These are phyloP conservation scores for Toxotes lorentzi DNA, from an alignment of 2,797 vertebrate genomes.

Conservation along the genomic window DNA sequence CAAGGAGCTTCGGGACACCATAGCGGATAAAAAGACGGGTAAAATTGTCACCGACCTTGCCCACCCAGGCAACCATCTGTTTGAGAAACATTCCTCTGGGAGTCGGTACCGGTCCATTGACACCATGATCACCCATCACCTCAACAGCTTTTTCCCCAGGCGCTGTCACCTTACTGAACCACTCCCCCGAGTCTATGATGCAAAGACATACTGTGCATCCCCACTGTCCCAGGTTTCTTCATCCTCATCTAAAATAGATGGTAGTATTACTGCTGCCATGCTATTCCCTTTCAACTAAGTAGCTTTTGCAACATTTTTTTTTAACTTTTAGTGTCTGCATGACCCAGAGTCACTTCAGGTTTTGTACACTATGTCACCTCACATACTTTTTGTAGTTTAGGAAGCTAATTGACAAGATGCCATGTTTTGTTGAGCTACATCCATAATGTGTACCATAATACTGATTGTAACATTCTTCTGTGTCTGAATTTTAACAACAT, in stretches of 20 bases:
- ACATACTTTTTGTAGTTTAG: neutral
- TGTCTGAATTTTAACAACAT: neutral
- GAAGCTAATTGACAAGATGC: neutral
- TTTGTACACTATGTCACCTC: slow-evolving; percentile 4
- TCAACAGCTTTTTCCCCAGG: slow-evolving; percentile 60
- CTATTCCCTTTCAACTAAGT: slow-evolving; percentile 5
- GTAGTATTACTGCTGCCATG: slow-evolving; percentile 33
- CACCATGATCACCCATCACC: slow-evolving; percentile 70
- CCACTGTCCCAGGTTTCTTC: slow-evolving; percentile 23
- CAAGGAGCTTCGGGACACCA: slow-evolving; percentile 64
- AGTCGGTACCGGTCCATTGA: slow-evolving; percentile 72
- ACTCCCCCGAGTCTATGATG: slow-evolving; percentile 37
- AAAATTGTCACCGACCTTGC: slow-evolving; percentile 66
- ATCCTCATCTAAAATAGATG: slow-evolving; percentile 43
- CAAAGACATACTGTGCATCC: slow-evolving; percentile 37
- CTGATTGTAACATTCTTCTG: neutral
- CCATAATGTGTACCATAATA: neutral
- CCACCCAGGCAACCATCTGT: slow-evolving; percentile 70
- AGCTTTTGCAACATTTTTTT: slow-evolving; percentile 17
- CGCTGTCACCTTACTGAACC: slow-evolving; percentile 58
- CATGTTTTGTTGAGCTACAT: neutral
- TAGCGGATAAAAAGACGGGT: slow-evolving; percentile 47
- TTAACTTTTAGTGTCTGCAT: slow-evolving; percentile 5
- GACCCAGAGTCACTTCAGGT: slow-evolving; percentile 7
- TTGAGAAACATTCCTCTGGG: slow-evolving; percentile 69